Percentiles rank a stretch among this genome's conserved stretches.
Conservation (phyloP, 2,113 vertebrate species). For the Takifugu bimaculatus region DNA sequence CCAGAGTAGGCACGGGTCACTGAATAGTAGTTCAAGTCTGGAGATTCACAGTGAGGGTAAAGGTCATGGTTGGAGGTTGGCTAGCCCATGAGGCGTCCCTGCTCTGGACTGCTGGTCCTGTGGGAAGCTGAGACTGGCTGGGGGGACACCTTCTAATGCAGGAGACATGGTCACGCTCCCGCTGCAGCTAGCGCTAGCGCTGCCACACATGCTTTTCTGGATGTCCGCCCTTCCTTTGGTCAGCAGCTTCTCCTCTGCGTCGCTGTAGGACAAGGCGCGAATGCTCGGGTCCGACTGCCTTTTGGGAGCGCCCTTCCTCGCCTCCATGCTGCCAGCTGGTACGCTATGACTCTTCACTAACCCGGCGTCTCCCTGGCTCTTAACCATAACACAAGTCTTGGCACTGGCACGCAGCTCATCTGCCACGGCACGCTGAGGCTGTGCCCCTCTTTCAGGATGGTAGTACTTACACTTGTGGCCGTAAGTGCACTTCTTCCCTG, state of each 20-base stretch:
- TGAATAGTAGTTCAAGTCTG: constrained; percentile 89
- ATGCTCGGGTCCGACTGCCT: constrained; percentile 91
- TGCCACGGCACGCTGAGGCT: constrained; percentile 94
- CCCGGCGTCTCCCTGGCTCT: constrained; percentile 80
- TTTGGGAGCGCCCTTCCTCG: constrained; percentile 82
- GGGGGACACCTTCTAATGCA: constrained; percentile 81
- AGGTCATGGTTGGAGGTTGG: constrained; percentile 82
- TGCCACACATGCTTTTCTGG: constrained; percentile 60
- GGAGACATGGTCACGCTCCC: constrained; percentile 64
- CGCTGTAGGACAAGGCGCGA: constrained; percentile 87
- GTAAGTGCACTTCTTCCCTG: constrained; percentile 98
- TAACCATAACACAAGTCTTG: constrained; percentile 81
- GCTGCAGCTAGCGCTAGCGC: constrained; percentile 6
- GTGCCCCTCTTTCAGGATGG: constrained; percentile 91
- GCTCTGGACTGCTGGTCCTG: constrained; percentile 84
- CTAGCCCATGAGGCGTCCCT: constrained; percentile 68
- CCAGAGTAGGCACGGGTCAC: constrained; percentile 85
- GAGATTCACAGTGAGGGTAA: constrained; percentile 92
- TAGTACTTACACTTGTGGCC: constrained; percentile 99
- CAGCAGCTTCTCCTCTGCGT: constrained; percentile 91
- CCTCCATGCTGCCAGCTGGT: constrained; percentile 80
- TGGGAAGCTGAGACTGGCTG: constrained; percentile 76
- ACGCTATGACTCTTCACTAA: constrained; percentile 96
- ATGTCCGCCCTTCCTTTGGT: constrained; percentile 85
- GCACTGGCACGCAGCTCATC: constrained; percentile 96